A percentile compares a stretch with the other conserved stretches of the same genome.
Conservation (phyloP, 2,797 vertebrate species). For the Ptychobarbus kaznakovi region DNA sequence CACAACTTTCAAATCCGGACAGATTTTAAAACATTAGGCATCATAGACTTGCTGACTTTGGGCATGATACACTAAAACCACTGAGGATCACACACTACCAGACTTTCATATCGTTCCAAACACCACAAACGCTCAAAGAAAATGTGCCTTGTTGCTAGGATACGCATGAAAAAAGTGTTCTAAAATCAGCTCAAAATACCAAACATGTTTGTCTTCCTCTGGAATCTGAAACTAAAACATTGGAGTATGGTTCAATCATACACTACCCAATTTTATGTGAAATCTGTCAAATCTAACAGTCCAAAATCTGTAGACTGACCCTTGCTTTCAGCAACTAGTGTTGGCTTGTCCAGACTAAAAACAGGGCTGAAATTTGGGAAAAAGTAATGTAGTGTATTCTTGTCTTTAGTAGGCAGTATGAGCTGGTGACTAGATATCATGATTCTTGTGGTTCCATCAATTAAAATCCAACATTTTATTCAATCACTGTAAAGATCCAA, state of each 20-base stretch:
- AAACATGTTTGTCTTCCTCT: not conserved
- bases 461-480: not conserved
- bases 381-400: not conserved
- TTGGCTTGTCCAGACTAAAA: not conserved
- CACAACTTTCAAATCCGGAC: not conserved
- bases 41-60: not conserved
- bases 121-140: not conserved
- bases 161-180: not conserved
- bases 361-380: not conserved
- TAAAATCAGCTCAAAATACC: not conserved
- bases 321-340: not conserved
- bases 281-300: not conserved
- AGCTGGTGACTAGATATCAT: not conserved
- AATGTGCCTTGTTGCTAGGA: not conserved
- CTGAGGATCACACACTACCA: not conserved
- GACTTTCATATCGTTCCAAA: not conserved
- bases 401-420: not conserved
- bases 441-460: not conserved
- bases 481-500: constrained; percentile 16
- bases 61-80: not conserved
- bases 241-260: not conserved
- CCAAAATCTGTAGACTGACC: not conserved
- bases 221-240: not conserved
- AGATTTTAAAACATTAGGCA: not conserved
- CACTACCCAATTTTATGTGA: not conserved